Conservation (phyloP, 2,888 invertebrate genomes). For the Phytoseiulus persimilis region DNA sequence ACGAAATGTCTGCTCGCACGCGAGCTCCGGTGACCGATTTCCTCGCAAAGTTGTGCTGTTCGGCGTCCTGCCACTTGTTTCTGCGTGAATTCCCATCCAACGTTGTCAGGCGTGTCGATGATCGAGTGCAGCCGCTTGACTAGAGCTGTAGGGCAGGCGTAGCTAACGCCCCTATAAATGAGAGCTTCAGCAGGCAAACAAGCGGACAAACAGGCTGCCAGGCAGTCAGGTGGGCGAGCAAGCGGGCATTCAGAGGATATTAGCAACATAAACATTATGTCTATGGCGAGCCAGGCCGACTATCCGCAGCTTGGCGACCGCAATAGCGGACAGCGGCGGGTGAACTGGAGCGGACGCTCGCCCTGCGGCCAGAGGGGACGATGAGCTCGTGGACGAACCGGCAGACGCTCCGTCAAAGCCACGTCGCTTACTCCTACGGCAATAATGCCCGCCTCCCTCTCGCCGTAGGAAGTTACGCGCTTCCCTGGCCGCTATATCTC, state of each 20-base stretch:
- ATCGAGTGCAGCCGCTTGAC: not conserved
- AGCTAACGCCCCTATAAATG: not conserved
- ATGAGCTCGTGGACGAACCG: not conserved
- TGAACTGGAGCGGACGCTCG: not conserved
- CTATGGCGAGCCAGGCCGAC: not conserved
- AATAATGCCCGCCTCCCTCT: not conserved
- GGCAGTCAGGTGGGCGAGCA: not conserved
- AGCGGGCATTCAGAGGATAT: not conserved
- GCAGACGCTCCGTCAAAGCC: not conserved
- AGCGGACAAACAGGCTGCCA: not conserved
- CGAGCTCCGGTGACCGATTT: not conserved
- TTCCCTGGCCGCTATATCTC: no score
- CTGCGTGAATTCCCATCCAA: not conserved
- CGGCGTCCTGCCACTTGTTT: not conserved
- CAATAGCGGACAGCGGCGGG: not conserved
- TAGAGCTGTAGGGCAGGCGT: not conserved
- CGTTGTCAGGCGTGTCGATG: not conserved
- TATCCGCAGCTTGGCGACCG: not conserved
- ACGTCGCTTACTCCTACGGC: not conserved
- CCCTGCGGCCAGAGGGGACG: not conserved
- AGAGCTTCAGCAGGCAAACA: not conserved
- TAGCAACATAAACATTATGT: not conserved
- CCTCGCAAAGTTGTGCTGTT: not conserved
- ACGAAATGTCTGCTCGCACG: not conserved
- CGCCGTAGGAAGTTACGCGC: not conserved